Evolutionary conservation across 2,888 invertebrate species (phyloP).

Genomic region (Silvanus unidentatus): DNA sequence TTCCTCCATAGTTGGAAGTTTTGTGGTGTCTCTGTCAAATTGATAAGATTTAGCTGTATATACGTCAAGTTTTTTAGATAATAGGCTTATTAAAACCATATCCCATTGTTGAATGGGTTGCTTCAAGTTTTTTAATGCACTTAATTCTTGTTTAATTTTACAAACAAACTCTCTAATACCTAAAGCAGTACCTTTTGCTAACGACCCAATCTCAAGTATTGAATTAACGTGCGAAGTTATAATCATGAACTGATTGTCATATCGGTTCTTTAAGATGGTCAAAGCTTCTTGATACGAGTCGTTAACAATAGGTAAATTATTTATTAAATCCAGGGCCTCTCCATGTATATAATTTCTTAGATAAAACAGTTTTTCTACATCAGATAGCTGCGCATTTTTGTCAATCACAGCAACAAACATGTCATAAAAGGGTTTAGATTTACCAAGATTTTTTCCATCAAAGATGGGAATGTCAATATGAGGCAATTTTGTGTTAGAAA

Average conservation of each 20-base stretch:
- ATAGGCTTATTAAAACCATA: neutral
- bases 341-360: neutral
- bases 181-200: neutral
- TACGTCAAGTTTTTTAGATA: neutral
- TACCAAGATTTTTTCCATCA: neutral
- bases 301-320: neutral
- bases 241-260: neutral
- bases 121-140: neutral
- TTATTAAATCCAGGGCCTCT: neutral
- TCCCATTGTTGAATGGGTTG: neutral
- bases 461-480: too few relatives aligned
- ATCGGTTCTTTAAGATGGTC: neutral
- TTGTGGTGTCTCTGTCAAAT: neutral
- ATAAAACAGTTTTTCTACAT: constrained; percentile 2
- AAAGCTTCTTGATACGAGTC: neutral
- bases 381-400: neutral
- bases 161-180: neutral
- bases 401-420: constrained; percentile 1
- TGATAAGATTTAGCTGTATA: neutral
- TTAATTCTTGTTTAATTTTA: neutral
- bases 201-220: neutral
- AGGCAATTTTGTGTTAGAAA: too few relatives aligned
- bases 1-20: neutral
- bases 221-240: neutral
- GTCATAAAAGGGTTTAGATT: neutral